Conservation (phyloP, 2,797 vertebrate species). For the Poeciliopsis turneri region DNA sequence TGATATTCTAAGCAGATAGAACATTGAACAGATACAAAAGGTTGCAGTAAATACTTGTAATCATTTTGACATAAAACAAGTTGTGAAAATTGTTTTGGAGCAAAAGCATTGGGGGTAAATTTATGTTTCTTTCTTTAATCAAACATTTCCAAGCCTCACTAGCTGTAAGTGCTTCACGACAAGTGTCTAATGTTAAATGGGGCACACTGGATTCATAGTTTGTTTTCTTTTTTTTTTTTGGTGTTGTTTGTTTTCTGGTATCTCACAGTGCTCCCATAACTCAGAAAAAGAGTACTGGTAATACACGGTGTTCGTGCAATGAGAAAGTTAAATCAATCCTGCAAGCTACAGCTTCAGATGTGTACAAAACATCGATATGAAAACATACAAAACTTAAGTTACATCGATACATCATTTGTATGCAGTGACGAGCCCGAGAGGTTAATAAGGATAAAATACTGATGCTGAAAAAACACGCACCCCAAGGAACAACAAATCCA, state of each 20-base stretch:
- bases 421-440: conserved; percentile 95
- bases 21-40: conserved; percentile 73
- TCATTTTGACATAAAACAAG: conserved; percentile 46
- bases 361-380: conserved; percentile 92
- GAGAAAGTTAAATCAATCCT: conserved; percentile 94
- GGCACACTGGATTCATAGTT: conserved; percentile 21
- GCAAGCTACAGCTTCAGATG: conserved; percentile 95
- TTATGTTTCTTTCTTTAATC: conserved; percentile 82
- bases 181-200: conserved; percentile 54
- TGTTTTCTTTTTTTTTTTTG: background rate
- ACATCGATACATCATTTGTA: conserved; percentile 95
- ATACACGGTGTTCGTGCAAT: conserved; percentile 72
- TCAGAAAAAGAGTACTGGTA: conserved; percentile 60
- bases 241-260: conserved; percentile 73
- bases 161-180: conserved; percentile 81
- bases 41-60: conserved; percentile 61
- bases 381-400: conserved; percentile 94
- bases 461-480: conserved; percentile 90
- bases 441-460: conserved; percentile 99
- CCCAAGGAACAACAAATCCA: conserved; percentile 91
- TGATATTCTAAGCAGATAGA: conserved; percentile 58
- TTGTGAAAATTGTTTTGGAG: conserved; percentile 48
- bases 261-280: conserved; percentile 84
- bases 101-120: conserved; percentile 61
- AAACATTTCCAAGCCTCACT: conserved; percentile 78